These are phyloP conservation scores for Falco berigora DNA, from an alignment of 2,797 vertebrate genomes.

Conservation along the genomic window DNA sequence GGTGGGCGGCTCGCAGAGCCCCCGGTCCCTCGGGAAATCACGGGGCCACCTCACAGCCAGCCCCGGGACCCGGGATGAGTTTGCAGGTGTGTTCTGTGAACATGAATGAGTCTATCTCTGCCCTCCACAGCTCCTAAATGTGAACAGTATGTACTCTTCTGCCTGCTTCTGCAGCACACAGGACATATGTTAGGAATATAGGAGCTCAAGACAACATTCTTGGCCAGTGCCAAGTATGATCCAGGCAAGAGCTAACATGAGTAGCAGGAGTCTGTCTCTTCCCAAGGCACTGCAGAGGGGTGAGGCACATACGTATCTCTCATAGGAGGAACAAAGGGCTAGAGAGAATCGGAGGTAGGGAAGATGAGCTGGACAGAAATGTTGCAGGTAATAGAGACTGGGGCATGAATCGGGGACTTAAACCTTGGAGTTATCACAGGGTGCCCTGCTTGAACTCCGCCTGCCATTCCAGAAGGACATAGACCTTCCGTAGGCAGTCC, in stretches of 20 bases:
- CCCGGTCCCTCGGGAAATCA: background rate
- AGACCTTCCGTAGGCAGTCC: background rate
- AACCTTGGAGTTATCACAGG: background rate
- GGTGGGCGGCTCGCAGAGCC: accelerated
- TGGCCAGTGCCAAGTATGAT: background rate
- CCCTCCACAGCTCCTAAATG: background rate
- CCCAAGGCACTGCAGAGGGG: background rate
- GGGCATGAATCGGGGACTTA: background rate
- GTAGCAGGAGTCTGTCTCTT: background rate
- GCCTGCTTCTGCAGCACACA: background rate
- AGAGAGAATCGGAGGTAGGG: background rate
- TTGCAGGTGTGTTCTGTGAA: background rate
- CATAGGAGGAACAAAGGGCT: background rate
- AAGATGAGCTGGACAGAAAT: background rate
- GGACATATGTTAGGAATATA: background rate
- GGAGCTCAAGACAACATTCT: background rate
- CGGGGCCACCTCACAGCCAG: background rate
- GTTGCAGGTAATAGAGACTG: background rate
- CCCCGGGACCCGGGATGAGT: background rate
- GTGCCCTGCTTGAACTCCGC: background rate
- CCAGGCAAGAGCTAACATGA: background rate
- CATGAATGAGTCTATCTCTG: background rate
- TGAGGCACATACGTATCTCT: background rate
- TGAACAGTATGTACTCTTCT: background rate
- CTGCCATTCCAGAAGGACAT: background rate